phyloP scores from a whole-genome alignment of 2,797 vertebrate species.

The Eidolon dupreanum region DNA sequence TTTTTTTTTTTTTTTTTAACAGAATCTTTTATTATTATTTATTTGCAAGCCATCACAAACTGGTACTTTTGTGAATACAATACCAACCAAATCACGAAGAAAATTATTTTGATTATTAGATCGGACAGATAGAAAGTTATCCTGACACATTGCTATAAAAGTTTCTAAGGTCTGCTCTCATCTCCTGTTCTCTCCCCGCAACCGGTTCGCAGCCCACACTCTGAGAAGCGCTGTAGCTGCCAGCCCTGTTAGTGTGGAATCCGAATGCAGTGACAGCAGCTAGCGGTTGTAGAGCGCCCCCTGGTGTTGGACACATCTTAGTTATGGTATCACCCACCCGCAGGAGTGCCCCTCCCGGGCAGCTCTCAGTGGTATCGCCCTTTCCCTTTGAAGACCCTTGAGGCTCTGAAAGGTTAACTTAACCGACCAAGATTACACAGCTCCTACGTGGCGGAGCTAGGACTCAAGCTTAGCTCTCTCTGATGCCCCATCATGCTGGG shows the following conservation, averaged over 20 bases:
- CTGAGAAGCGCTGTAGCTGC: neutral
- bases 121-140: neutral
- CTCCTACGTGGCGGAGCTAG: neutral
- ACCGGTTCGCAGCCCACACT: accelerated
- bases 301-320: neutral
- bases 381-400: neutral
- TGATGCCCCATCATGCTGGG: neutral
- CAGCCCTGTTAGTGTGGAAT: neutral
- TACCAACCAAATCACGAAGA: neutral
- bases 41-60: neutral
- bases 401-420: neutral
- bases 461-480: neutral
- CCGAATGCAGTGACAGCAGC: accelerated
- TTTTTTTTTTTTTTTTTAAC: neutral
- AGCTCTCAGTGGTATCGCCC: neutral
- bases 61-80: neutral
- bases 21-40: neutral
- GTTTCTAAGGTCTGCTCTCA: neutral
- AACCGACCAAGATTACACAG: neutral
- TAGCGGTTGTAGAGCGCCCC: neutral
- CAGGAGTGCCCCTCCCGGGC: accelerated
- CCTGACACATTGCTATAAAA: neutral
- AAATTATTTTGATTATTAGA: neutral
- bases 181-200: neutral
- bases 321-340: accelerated